Base-by-base conservation (phyloP, 2,888 invertebrate genomes). In the Drosophila anceps region DNA sequence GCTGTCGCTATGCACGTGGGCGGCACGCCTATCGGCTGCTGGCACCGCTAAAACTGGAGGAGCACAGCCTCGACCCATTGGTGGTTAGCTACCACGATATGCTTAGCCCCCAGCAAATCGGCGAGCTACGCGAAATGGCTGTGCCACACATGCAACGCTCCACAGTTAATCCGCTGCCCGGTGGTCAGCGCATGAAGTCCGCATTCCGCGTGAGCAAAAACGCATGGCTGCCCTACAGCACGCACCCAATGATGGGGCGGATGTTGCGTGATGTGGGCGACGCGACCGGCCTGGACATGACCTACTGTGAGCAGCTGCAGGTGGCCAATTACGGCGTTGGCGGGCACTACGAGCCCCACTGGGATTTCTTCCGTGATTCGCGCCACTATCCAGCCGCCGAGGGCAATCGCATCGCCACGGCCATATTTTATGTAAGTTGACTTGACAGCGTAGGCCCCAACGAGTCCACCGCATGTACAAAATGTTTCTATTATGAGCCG, bases 271-370 rank as follows among this genome's bases (percentile, higher is more conserved):
- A 95, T 98, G 94, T 98, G 97, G 73, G 73, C 51, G 93, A 93
- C 69, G 90, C 95, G 69, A 95, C 95, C n/a, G 94, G 94, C 7
- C 91, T 96, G 58, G 94, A 94, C 33, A 93, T 95, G 92, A 93
- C 93, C 27, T 95, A 94, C 29, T 95, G 95, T 7, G 99, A 99
- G 93, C 98, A 99, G 91, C 94, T 99, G 79, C 99, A 99, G 94
- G 98, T 99, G 61, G 99, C 98, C 83, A 99, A 99, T 94, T 99
- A 99, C 93, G 99, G 99, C 18, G 97, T 99, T 79, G 99, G 99
- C 10, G 99, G 99, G 0, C 99, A 99, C 93, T 99, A 99, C 93
- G 99, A 98, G 91, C 99, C 99, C n/a, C 99, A 99, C 93, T 99
- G 96, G 93, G 99, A 97, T 92, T 97, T 97, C 60, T 90, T 87